Percentiles rank a stretch among this genome's conserved stretches.
Evolutionary conservation across 30 jellyfish, hydroid and myxozoan species (phyloP).

Genomic region (Pelagia noctiluca): DNA sequence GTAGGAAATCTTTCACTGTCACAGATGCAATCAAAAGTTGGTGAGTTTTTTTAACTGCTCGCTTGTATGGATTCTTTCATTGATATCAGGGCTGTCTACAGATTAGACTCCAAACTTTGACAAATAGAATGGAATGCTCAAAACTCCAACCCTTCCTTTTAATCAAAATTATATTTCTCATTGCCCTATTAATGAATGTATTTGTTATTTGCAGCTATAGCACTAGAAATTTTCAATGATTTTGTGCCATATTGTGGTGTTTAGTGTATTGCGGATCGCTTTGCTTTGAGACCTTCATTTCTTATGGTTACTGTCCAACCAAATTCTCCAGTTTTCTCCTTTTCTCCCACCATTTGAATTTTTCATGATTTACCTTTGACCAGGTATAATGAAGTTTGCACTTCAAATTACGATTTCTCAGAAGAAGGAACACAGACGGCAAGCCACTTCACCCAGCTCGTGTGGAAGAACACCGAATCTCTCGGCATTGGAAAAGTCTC

Average conservation of each 20-base stretch:
- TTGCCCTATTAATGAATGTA: neutral
- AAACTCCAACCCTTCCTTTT: neutral
- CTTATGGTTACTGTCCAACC: neutral
- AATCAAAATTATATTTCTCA: neutral
- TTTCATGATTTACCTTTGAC: too few species aligned
- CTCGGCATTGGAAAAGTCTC: conserved; percentile 87
- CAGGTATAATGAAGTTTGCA: conserved; percentile 81
- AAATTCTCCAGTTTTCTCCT: neutral
- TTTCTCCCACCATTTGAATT: neutral
- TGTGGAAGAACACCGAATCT: conserved; percentile 67
- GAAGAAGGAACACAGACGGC: conserved; percentile 65
- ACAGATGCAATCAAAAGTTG: conserved; percentile 63
- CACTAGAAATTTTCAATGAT: neutral
- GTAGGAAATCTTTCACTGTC: conserved; percentile 48
- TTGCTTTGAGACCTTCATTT: neutral
- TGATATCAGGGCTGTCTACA: too few species aligned
- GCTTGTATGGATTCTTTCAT: too few species aligned
- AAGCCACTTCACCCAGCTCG: conserved; percentile 78
- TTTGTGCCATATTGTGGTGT: neutral
- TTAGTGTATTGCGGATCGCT: neutral
- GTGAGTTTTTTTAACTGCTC: neutral
- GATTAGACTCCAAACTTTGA: neutral
- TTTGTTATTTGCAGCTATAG: too few species aligned
- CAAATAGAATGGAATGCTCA: too few species aligned
- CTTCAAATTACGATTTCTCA: conserved; percentile 51